Evolutionary conservation across 1,140 invertebrate species (phyloP), one percentile per base, ranked within the genome.

Genomic region (Linepithema humile): DNA sequence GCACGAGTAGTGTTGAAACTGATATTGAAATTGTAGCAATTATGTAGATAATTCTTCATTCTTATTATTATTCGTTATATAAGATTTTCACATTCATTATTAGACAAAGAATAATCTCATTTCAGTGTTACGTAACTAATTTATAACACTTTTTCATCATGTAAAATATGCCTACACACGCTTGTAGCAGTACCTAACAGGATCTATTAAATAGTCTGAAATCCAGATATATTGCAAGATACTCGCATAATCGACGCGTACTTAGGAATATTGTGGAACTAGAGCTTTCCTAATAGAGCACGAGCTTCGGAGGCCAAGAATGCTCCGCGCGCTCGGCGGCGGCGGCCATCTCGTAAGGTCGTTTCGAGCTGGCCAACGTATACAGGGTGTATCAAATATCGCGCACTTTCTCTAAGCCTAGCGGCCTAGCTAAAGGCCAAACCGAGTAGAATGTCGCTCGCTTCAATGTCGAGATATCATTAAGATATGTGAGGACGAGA

Each of bases 361-460:
- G 75, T 80, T 80, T 70, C 75, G 64, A 70, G 48, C 75, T 80
- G 75, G 48, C 64, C 75, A 55, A 80, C 64, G 75, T 80, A 70
- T 80, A 80, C 50, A 80, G 64, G 75, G 75, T 80, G 75, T 80
- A 80, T 80, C 64, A 69, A 80, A 80, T 80, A 35, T 80, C 75
- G 75, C 64, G 64, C 35, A 59, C 75, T 80, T 69, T 80, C 75
- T 80, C 75, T 70, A 48, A 48, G 38, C 64, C 10, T 29, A 40
- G 35, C 75, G 38, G 5, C 48, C 45, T 15, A 23, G 48, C 35
- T 80, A 70, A 57, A 80, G 75, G 50, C 64, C 75, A 69, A 26
- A 80, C 35, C 10, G 26, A 80, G 48, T 32, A 55, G 64, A 80
- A 69, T 70, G 75, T 43, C 35, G 75, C 26, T 43, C 1, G 48